These are phyloP conservation scores for Margarornis squamiger DNA, from an alignment of 2,797 vertebrate species.

Conservation along the genomic window DNA sequence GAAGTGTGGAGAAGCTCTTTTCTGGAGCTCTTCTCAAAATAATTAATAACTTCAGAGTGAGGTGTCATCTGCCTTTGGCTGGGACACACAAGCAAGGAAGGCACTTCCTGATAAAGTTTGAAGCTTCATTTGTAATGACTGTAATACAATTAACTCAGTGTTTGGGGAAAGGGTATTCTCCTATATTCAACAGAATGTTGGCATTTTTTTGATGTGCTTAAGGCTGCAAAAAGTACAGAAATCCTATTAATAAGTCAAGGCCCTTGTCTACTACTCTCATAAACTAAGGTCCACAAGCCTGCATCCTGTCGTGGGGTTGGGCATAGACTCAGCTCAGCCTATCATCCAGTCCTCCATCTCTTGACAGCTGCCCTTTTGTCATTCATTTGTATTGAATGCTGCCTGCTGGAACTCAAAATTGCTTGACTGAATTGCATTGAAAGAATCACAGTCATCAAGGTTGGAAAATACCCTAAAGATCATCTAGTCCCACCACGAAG, in stretches of 20 bases:
- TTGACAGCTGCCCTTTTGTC: not conserved
- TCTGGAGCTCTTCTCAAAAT: not conserved
- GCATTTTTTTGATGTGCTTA: not conserved
- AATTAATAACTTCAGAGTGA: not conserved
- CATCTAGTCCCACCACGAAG: not conserved
- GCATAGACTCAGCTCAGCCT: not conserved
- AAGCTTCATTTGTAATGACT: not conserved
- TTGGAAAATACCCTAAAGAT: not conserved
- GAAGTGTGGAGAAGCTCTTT: not conserved
- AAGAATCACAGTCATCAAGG: not conserved
- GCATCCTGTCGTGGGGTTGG: not conserved
- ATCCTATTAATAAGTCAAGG: not conserved
- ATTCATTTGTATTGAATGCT: not conserved
- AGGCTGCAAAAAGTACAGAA: not conserved
- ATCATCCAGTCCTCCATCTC: not conserved
- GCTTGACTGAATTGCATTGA: not conserved
- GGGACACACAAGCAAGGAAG: not conserved
- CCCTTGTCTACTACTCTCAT: not conserved
- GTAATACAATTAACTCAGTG: not conserved
- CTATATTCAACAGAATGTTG: not conserved
- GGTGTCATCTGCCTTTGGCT: not conserved
- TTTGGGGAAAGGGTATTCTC: not conserved
- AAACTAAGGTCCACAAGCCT: not conserved
- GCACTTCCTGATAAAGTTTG: not conserved
- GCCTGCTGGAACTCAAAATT: not conserved